Conservation (phyloP, 2,797 vertebrate species). For the Hydrocynus forskahlii region DNA sequence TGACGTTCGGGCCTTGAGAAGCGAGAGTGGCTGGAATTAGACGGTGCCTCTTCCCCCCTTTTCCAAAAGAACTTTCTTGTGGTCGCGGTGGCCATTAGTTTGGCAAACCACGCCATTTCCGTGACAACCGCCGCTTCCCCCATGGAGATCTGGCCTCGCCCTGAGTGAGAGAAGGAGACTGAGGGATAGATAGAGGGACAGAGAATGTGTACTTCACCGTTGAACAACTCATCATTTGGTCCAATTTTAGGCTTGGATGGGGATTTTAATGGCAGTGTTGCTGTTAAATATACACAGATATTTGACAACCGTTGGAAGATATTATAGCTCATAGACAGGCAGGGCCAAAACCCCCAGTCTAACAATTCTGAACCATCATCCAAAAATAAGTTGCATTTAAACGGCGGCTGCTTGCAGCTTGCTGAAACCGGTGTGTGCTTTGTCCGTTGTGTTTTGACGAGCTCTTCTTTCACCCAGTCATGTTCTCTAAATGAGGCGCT, state of each 20-base stretch:
- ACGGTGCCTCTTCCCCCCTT: conserved; percentile 63
- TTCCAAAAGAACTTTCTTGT: conserved; percentile 72
- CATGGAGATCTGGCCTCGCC: conserved; percentile 15
- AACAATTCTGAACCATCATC: conserved; percentile 17
- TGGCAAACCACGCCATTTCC: conserved; percentile 47
- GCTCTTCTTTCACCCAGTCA: conserved; percentile 46
- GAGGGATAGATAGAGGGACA: neutral
- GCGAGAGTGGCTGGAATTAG: conserved; percentile 76
- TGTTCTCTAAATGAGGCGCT: conserved; percentile 47
- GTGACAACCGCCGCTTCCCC: conserved; percentile 34
- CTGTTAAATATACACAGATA: conserved; percentile 17
- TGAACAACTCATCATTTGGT: neutral
- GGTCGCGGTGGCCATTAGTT: conserved; percentile 57
- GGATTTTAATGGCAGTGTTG: neutral
- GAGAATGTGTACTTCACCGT: neutral
- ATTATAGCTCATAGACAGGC: conserved; percentile 20
- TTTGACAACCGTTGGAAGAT: conserved; percentile 21
- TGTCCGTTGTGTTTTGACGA: conserved; percentile 48
- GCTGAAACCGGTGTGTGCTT: conserved; percentile 11
- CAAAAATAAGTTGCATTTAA: conserved; percentile 52
- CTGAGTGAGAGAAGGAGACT: neutral
- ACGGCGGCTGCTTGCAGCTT: conserved; percentile 5
- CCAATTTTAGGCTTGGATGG: neutral
- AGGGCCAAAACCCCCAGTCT: neutral
- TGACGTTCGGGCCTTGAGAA: conserved; percentile 63